Base-by-base conservation (phyloP, 1,140 invertebrate genomes). In the Drosophila santomea region DNA sequence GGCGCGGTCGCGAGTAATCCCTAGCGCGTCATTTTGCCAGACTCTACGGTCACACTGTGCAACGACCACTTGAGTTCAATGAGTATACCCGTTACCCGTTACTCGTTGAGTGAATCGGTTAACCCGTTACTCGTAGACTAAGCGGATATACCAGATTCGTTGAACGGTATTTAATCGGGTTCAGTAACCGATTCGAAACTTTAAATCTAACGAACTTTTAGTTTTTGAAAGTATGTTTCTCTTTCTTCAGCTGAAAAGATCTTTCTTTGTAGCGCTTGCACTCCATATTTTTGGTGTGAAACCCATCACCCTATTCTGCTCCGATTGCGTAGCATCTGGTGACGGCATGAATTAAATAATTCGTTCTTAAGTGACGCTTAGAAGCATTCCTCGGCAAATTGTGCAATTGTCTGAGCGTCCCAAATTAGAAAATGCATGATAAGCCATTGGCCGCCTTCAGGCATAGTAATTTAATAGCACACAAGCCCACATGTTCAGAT, bases 331-430 rank as follows among this genome's bases (percentile, higher is more conserved):
- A 10, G 14, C 66, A 66, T 69, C 41, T 67, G 23, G 36, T n/a
- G 23, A 47, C 17, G 36, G n/a, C 62, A 71, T 80, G 69, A 90
- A 90, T 88, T 88, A 77, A 90, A 91, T 91, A 90, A 90, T 90
- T 77, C 72, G 80, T 88, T 90, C 81, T 91, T 88, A 90, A 91
- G 88, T 91, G 83, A 81, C 62, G 88, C 82, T 91, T 81, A 88
- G 88, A 91, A 78, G 74, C 88, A 91, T 91, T 91, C 89, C 83
- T 88, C 71, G 78, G 54, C 79, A 88, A 81, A 91, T 91, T 91
- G 82, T 80, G 75, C 88, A 91, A 91, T 91, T 91, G 88, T 79
- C 50, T 58, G 76, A 76, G 58, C 78, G 57, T n/a, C 32, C 56
- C 61, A 73, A 85, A 85, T 84, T 77, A 77, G 67, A 85, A 38